Evolutionary conservation across 37 sponge, comb jelly and placozoan species (phyloP), one percentile per base, ranked within the genome.

Genomic region (Hexactinellida sp.): DNA sequence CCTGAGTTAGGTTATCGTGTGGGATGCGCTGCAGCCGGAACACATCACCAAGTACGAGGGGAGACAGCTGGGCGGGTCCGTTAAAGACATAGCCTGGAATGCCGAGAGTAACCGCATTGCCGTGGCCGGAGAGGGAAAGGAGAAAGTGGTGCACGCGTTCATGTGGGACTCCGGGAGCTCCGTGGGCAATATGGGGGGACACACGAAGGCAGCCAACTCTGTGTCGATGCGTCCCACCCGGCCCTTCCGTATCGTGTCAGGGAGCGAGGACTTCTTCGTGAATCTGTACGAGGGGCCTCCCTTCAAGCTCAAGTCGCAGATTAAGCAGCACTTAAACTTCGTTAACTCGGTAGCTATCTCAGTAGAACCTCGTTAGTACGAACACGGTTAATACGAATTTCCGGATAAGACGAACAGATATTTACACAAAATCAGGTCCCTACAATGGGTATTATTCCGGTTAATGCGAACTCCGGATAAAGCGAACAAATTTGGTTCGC

Each of bases 1-100:
- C 36, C n/a, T n/a, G n/a, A n/a, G 95, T 3, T 94, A 98, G 86
- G 91, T 98, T n/a, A 87, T 94, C 1, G 94, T 98, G 37, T 98
- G 99, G 99, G 99, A 98, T 83, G 95, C 99, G 32, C 93, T 94
- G n/a, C 94, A 98, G 85, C 89, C 90, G 41, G 96, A 95, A 52
- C 99, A 98, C 54, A 85, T 98, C 13, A 55, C 92, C 30, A 98
- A 98, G 54, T 93, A 92, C 47, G 95, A 95, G 86, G 92, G 89
- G 47, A 92, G 92, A 84, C 93, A 88, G 36, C 90, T 93, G 0
- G 55, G 92, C 1, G 99, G 99, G 1, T 32, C 89, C 36, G 93
- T 98, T 86, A 92, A 93, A 84, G 99, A 98, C 88, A 92, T 98
- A 71, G 86, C 54, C 16, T 98, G 99, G 99, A 92, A 92, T 34